phyloP scores from a whole-genome alignment of 2,888 invertebrate species.

The Choristoneura rosaceana region DNA sequence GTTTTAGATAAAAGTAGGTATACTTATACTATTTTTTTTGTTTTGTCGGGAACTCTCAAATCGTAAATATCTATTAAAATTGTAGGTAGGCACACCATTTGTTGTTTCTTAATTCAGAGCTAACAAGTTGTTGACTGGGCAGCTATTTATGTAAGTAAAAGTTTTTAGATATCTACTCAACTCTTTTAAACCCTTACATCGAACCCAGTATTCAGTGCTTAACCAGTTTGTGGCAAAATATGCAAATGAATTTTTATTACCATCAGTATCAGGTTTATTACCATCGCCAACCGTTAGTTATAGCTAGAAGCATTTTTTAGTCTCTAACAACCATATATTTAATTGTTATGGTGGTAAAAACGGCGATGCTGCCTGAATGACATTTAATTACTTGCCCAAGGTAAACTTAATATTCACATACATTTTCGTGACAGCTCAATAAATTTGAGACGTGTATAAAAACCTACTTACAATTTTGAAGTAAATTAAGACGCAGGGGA shows the following conservation, averaged over 20 bases:
- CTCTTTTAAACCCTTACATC: background rate
- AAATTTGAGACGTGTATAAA: slow-evolving; percentile 49
- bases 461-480: slow-evolving; percentile 74
- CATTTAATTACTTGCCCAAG: slow-evolving; percentile 13
- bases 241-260: background rate
- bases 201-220: background rate
- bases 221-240: background rate
- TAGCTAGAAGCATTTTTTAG: background rate
- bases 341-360: background rate
- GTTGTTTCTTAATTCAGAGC: background rate
- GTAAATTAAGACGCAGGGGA: slow-evolving; percentile 67
- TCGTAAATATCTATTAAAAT: too few relatives aligned
- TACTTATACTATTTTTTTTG: too few relatives aligned
- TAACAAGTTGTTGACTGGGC: background rate
- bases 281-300: background rate
- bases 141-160: background rate
- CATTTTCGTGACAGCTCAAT: slow-evolving; percentile 47
- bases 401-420: slow-evolving; percentile 50
- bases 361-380: background rate
- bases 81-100: too few relatives aligned
- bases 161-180: background rate
- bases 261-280: background rate
- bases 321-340: background rate
- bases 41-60: too few relatives aligned
- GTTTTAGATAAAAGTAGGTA: too few relatives aligned